phyloP scores from a whole-genome alignment of 2,888 invertebrate genomes.

The Lycaena phlaeas region DNA sequence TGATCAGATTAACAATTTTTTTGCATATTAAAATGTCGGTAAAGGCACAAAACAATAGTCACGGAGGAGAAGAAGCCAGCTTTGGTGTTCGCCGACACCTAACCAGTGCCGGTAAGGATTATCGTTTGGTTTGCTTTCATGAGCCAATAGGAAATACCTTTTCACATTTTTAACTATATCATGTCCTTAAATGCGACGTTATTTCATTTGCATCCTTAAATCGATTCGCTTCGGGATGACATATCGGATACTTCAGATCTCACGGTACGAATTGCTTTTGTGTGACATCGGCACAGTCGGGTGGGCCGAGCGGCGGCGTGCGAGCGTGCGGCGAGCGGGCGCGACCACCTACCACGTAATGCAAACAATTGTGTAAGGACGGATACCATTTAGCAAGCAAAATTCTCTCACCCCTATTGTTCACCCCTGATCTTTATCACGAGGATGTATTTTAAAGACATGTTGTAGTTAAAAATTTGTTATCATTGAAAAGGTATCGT shows the following conservation, averaged over 20 bases:
- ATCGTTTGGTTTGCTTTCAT: slow-evolving; percentile 53
- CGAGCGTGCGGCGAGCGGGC: slow-evolving; percentile 19
- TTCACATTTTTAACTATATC: slow-evolving; percentile 72
- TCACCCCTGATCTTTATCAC: slow-evolving; percentile 41
- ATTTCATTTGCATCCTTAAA: slow-evolving; percentile 64
- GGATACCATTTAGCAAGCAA: slow-evolving; percentile 64
- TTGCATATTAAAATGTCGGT: slow-evolving; percentile 41
- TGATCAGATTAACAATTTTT: slow-evolving; percentile 6
- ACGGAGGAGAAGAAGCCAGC: slow-evolving; percentile 60
- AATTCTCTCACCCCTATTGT: slow-evolving; percentile 32
- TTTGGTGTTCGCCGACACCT: slow-evolving; percentile 57
- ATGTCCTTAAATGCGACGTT: slow-evolving; percentile 67
- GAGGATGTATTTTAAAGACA: slow-evolving; percentile 62
- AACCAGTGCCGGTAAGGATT: slow-evolving; percentile 56
- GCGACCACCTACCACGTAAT: slow-evolving; percentile 29
- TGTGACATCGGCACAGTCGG: slow-evolving; percentile 30
- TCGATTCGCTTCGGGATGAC: slow-evolving; percentile 37
- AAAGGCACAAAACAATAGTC: slow-evolving; percentile 49
- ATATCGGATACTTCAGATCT: slow-evolving; percentile 68
- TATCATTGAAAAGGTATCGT: slow-evolving; percentile 67
- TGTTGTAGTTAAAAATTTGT: slow-evolving; percentile 68
- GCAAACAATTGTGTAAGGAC: slow-evolving; percentile 75
- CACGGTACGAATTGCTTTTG: slow-evolving; percentile 61
- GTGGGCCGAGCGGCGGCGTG: slow-evolving; percentile 17
- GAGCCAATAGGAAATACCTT: slow-evolving; percentile 71